Evolutionary conservation across 2,113 vertebrate species (phyloP), one percentile per base, ranked within the genome.

Genomic region (Scalopus aquaticus): DNA sequence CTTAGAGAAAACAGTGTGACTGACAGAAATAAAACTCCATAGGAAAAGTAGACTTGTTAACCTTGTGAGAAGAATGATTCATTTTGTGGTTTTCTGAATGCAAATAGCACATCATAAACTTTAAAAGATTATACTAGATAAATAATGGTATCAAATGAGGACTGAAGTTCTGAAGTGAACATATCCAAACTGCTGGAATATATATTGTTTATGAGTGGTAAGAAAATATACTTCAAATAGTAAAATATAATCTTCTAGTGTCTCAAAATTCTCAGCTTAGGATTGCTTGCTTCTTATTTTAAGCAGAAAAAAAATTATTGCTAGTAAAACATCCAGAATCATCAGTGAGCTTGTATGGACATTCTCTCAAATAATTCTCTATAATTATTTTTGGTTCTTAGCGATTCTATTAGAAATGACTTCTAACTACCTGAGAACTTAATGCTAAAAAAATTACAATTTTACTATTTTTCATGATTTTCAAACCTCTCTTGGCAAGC

Each of bases 31-130:
- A 92, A 60, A 60, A 62, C 19, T 82, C 91, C 72, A 44, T 62
- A 32, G 78, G 64, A 91, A 95, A 96, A 93, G 15, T 51, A 58
- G 30, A n/a, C 35, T 58, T 83, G 64, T 77, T 95, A 80, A 70
- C n/a, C 13, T 94, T 83, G 30, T 91, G 70, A 93, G 28, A 88
- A 13, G 32, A 86, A 73, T 84, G 35, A 86, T 86, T 86, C 62
- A 37, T 90, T 90, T 88, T 85, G 9, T 84, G 13, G 2, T 90
- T 76, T 94, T 95, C 16, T 78, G 62, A 94, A 70, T 70, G 10
- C 42, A 95, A 78, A 80, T 73, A 93, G 30, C 13, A 74, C 46
- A 39, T 58, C 17, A 84, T 62, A 77, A 74, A 46, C n/a, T 95
- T 51, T 9, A 95, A 58, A 94, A 87, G 46, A 67, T 69, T n/a